A percentile compares a stretch with the other conserved stretches of the same genome.
Conservation (phyloP, 2,797 vertebrate species). For the Microctenopoma steveboyesi region DNA sequence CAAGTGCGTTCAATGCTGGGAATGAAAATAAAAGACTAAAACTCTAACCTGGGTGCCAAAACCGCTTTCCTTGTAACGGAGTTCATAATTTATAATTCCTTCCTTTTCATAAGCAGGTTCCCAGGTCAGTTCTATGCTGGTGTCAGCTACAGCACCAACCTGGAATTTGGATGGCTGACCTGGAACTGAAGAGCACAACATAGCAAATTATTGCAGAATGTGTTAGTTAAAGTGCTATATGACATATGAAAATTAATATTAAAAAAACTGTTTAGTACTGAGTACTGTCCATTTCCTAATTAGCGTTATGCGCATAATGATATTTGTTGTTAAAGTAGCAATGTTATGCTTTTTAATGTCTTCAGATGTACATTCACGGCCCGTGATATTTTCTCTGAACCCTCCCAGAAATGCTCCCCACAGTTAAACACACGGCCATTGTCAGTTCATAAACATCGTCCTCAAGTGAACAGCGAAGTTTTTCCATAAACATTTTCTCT, state of each 20-base stretch:
- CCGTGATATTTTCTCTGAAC: no score
- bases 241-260: not conserved
- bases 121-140: constrained; percentile 92
- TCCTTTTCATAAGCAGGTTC: constrained; percentile 92
- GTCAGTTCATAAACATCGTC: no score
- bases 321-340: not conserved
- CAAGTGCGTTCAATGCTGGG: not conserved
- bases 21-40: not conserved
- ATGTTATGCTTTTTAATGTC: no score
- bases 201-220: not conserved
- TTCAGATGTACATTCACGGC: no score
- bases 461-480: no score
- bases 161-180: constrained; percentile 94
- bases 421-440: no score
- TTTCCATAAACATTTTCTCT: no score
- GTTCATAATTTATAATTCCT: constrained; percentile 93
- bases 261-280: no score
- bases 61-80: constrained; percentile 88
- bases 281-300: not conserved
- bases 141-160: constrained; percentile 93
- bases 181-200: constrained; percentile 76
- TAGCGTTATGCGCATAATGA: constrained; percentile 1
- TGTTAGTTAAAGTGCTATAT: not conserved
- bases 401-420: no score
- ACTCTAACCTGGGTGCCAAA: constrained; percentile 85